phyloP scores from a whole-genome alignment of 2,888 invertebrate genomes.

The Tenodera sinensis region DNA sequence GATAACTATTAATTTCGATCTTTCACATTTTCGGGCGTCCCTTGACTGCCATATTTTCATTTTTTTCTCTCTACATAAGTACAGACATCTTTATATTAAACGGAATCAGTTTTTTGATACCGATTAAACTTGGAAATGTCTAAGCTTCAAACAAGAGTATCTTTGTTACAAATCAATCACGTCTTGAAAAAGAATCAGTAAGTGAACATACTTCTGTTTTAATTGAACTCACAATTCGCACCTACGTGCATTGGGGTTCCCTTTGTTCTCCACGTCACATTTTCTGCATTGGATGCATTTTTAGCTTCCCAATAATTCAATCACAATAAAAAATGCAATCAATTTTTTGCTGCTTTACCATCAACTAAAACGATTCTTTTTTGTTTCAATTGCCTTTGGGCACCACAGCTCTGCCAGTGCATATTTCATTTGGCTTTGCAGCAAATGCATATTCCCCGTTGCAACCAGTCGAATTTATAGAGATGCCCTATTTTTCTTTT shows the following conservation, averaged over 20 bases:
- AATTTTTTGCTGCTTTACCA: background rate
- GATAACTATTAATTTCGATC: too few relatives aligned
- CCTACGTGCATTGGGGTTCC: background rate
- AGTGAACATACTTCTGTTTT: too few relatives aligned
- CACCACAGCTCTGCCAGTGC: background rate
- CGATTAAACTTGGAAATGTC: too few relatives aligned
- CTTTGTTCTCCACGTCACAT: background rate
- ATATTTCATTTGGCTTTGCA: background rate
- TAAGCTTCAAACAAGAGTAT: too few relatives aligned
- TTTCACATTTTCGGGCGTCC: too few relatives aligned
- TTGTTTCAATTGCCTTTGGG: background rate
- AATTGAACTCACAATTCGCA: too few relatives aligned
- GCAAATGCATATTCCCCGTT: background rate
- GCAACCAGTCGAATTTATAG: background rate
- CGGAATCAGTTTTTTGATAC: too few relatives aligned
- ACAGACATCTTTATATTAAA: too few relatives aligned
- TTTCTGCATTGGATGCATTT: background rate
- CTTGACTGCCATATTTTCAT: too few relatives aligned
- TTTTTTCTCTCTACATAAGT: too few relatives aligned
- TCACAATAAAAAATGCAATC: background rate
- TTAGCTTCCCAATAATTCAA: background rate
- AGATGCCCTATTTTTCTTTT: background rate
- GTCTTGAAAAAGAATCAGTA: too few relatives aligned
- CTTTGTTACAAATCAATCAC: too few relatives aligned
- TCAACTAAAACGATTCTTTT: background rate